phyloP scores from a whole-genome alignment of 2,888 invertebrate species.

The Augiades crinisus region DNA sequence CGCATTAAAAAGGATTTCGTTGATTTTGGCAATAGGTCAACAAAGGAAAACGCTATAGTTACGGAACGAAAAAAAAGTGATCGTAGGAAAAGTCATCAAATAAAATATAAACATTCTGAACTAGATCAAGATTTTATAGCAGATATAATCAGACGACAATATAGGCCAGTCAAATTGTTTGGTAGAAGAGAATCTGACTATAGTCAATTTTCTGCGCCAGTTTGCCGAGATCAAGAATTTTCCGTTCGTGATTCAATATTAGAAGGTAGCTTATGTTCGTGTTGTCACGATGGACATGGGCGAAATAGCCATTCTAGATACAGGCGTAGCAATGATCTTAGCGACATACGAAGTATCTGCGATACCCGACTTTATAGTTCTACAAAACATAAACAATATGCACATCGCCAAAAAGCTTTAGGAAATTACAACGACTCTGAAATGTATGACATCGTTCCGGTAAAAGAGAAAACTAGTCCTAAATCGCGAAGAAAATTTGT shows the following conservation, averaged over 20 bases:
- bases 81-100: constrained; percentile 36
- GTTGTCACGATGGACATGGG: constrained; percentile 45
- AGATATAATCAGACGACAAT: constrained; percentile 64
- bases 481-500: constrained; percentile 57
- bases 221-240: constrained; percentile 64
- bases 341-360: constrained; percentile 58
- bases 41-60: constrained; percentile 29
- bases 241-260: constrained; percentile 42
- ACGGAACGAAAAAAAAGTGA: constrained; percentile 35
- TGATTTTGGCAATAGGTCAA: constrained; percentile 36
- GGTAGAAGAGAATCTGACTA: constrained; percentile 53
- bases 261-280: constrained; percentile 53
- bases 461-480: constrained; percentile 68
- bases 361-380: constrained; percentile 59
- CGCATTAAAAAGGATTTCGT: constrained; percentile 34
- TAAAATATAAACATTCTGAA: constrained; percentile 34
- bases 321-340: constrained; percentile 39
- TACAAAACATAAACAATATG: constrained; percentile 42
- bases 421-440: constrained; percentile 58
- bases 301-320: constrained; percentile 32
- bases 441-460: constrained; percentile 64
- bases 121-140: constrained; percentile 62
- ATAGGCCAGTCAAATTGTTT: constrained; percentile 60
- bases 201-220: constrained; percentile 66
- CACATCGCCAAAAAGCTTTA: constrained; percentile 37